phyloP scores from a whole-genome alignment of 2,113 vertebrate species.

The Mobula hypostoma region DNA sequence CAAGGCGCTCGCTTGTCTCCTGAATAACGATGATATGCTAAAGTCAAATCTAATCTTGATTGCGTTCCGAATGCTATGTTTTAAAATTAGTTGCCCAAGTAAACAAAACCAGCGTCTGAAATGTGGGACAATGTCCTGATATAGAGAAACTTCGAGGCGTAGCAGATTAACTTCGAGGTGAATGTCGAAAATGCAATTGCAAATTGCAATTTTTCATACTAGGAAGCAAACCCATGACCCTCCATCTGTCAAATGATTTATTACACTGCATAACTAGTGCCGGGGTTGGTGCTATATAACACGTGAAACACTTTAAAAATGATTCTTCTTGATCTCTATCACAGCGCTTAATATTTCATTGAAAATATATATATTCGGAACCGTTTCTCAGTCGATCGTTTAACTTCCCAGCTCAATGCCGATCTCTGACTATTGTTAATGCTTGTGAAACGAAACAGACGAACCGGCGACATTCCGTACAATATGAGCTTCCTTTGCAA shows the following conservation, averaged over 20 bases:
- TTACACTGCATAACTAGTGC: constrained; percentile 26
- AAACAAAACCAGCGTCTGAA: background rate
- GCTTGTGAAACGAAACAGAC: background rate
- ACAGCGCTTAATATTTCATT: background rate
- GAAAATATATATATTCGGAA: background rate
- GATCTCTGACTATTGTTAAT: background rate
- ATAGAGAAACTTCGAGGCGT: background rate
- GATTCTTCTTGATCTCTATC: background rate
- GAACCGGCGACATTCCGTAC: background rate
- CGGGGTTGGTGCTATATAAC: background rate
- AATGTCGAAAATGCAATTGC: background rate
- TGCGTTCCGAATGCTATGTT: background rate
- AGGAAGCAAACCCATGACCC: background rate
- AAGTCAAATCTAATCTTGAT: background rate
- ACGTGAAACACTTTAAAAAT: background rate
- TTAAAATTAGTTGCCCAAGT: background rate
- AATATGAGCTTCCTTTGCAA: background rate
- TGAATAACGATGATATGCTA: background rate
- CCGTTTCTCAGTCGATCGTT: background rate
- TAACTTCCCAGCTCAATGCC: constrained; percentile 5
- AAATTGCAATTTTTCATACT: constrained; percentile 33
- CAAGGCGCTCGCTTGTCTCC: background rate
- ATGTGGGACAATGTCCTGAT: background rate
- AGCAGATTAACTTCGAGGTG: constrained; percentile 24
- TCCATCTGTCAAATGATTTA: constrained; percentile 38